Conservation (phyloP, 2,797 vertebrate species). For the Danio albolineatus region DNA sequence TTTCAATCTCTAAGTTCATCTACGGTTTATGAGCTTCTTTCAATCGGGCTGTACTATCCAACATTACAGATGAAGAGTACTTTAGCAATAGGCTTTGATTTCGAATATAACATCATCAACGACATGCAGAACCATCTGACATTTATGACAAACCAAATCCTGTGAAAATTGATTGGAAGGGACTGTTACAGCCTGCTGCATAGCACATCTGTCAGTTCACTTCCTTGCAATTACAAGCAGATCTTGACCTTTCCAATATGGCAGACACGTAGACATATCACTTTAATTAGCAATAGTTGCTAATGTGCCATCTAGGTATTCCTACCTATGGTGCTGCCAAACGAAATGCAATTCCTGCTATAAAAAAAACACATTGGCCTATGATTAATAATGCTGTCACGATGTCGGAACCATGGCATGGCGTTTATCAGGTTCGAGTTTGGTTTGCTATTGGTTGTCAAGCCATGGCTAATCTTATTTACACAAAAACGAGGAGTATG, state of each 20-base stretch:
- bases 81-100: background rate
- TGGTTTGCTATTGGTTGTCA: conserved; percentile 13
- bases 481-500: conserved; percentile 16
- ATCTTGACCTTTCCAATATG: conserved; percentile 42
- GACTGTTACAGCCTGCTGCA: conserved; percentile 25
- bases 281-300: conserved; percentile 34
- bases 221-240: conserved; percentile 29
- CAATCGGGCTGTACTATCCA: background rate
- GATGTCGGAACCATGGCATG: background rate
- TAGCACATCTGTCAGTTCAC: conserved; percentile 24
- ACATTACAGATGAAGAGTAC: background rate
- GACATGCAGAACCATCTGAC: conserved; percentile 6
- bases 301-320: conserved; percentile 16
- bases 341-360: background rate
- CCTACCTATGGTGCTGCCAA: background rate
- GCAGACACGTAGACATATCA: background rate
- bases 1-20: background rate
- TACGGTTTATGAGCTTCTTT: background rate
- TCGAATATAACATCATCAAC: background rate
- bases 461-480: conserved; percentile 44
- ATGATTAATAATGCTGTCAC: conserved; percentile 20
- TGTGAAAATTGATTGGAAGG: conserved; percentile 28
- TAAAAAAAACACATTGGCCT: background rate
- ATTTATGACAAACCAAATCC: conserved; percentile 34
- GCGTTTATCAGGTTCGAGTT: conserved; percentile 7